A percentile compares a stretch with the other conserved stretches of the same genome.
Evolutionary conservation across 2,888 invertebrate genomes (phyloP).

Genomic region (Morpho achilles): DNA sequence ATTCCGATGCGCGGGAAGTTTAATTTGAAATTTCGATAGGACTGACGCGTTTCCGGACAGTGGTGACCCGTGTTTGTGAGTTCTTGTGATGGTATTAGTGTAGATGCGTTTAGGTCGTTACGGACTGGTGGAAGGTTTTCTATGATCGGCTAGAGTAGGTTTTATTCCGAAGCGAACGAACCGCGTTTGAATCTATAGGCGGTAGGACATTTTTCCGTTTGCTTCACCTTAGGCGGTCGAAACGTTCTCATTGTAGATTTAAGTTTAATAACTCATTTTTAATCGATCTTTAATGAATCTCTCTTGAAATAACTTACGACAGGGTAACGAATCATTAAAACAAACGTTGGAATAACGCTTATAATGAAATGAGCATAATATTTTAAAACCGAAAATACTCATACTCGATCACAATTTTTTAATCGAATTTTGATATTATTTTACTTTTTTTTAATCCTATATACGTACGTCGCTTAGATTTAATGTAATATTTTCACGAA

Average conservation of each 20-base stretch:
- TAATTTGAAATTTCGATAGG: conserved; percentile 39
- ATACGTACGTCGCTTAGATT: conserved; percentile 45
- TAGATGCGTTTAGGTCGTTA: conserved; percentile 38
- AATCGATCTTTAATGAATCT: conserved; percentile 44
- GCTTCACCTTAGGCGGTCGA: conserved; percentile 11
- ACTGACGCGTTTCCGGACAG: conserved; percentile 40
- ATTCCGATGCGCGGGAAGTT: conserved; percentile 8
- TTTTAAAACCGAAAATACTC: conserved; percentile 62
- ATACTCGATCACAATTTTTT: conserved; percentile 60
- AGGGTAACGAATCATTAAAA: conserved; percentile 66
- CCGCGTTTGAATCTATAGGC: conserved; percentile 32
- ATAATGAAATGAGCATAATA: conserved; percentile 56
- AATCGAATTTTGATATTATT: conserved; percentile 50
- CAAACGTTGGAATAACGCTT: conserved; percentile 42
- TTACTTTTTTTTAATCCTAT: conserved; percentile 44
- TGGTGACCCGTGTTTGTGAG: conserved; percentile 26
- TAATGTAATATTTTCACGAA: conserved; percentile 44
- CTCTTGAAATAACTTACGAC: conserved; percentile 56
- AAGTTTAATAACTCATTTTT: conserved; percentile 19
- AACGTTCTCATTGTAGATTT: conserved; percentile 8
- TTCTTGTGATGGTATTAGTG: conserved; percentile 47
- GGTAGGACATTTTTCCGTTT: conserved; percentile 12
- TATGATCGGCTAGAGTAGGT: conserved; percentile 15
- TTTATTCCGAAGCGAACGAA: conserved; percentile 33
- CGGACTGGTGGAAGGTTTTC: conserved; percentile 30